phyloP scores from a whole-genome alignment of 1,140 invertebrate species.

The Achatina immaculata region DNA sequence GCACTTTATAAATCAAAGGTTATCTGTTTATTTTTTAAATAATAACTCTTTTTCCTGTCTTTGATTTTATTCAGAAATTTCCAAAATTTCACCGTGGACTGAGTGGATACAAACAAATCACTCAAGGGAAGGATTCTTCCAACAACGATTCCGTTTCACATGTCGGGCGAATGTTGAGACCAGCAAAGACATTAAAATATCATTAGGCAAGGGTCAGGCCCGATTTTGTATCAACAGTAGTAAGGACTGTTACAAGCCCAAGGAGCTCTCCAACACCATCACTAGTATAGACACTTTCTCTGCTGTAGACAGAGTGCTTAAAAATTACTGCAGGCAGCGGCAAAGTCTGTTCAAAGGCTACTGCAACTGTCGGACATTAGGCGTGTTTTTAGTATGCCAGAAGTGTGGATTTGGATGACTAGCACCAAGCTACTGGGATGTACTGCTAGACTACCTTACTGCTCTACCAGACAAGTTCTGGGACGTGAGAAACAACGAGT shows the following conservation, averaged over 20 bases:
- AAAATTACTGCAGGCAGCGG: slow-evolving; percentile 61
- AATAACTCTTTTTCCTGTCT: background rate
- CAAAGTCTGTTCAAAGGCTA: slow-evolving; percentile 59
- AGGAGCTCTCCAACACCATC: slow-evolving; percentile 51
- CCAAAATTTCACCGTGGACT: slow-evolving; percentile 76
- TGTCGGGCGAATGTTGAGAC: slow-evolving; percentile 84
- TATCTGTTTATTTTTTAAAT: background rate
- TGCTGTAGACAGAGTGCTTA: slow-evolving; percentile 57
- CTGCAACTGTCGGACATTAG: slow-evolving; percentile 66
- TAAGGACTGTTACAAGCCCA: slow-evolving; percentile 62
- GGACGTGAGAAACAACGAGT: slow-evolving; percentile 19
- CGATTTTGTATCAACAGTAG: slow-evolving; percentile 79
- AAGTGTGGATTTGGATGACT: slow-evolving; percentile 60
- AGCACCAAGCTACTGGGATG: slow-evolving; percentile 45
- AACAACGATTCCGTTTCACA: slow-evolving; percentile 82
- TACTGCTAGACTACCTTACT: slow-evolving; percentile 41
- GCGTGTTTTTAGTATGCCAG: slow-evolving; percentile 66
- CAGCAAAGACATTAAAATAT: slow-evolving; percentile 75
- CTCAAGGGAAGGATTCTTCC: slow-evolving; percentile 76
- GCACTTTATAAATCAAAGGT: too few species aligned
- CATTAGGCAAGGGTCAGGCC: slow-evolving; percentile 82
- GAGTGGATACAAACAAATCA: slow-evolving; percentile 78
- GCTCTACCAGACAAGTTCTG: slow-evolving; percentile 42
- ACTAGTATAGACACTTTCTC: slow-evolving; percentile 58
- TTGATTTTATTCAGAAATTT: slow-evolving; percentile 50